phyloP scores from a whole-genome alignment of 2,797 vertebrate species.

The Emys orbicularis region DNA sequence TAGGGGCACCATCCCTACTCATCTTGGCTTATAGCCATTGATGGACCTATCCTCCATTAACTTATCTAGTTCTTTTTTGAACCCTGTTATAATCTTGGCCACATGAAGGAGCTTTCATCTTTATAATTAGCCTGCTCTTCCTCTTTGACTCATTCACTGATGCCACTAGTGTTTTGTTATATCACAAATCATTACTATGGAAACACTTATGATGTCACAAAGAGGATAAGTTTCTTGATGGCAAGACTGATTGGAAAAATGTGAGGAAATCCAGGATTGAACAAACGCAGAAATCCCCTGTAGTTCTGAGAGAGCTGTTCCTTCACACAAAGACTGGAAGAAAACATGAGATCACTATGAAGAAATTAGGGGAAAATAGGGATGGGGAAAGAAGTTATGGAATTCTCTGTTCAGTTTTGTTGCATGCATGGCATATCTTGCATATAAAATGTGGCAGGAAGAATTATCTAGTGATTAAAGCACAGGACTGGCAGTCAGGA shows the following conservation, averaged over 20 bases:
- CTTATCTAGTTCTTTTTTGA: no score
- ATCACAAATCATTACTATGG: neutral
- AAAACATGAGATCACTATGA: neutral
- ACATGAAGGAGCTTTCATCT: neutral
- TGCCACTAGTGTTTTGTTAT: neutral
- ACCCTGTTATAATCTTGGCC: neutral
- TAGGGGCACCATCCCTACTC: no score
- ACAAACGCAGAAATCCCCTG: neutral
- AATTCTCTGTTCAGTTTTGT: neutral
- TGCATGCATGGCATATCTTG: neutral
- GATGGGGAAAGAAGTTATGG: neutral
- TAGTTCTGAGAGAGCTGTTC: neutral
- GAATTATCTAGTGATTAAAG: neutral
- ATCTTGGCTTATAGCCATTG: no score
- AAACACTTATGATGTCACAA: neutral
- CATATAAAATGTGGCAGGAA: neutral
- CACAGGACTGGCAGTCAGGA: neutral
- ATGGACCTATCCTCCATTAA: no score
- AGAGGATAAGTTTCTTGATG: constrained; percentile 1
- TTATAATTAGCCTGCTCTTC: neutral
- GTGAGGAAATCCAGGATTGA: neutral
- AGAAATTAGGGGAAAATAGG: neutral
- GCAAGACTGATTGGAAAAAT: neutral
- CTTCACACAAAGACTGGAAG: neutral
- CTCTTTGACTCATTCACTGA: neutral